Conservation (phyloP, 2,797 vertebrate genomes). For the Myoxocephalus aenaeus region DNA sequence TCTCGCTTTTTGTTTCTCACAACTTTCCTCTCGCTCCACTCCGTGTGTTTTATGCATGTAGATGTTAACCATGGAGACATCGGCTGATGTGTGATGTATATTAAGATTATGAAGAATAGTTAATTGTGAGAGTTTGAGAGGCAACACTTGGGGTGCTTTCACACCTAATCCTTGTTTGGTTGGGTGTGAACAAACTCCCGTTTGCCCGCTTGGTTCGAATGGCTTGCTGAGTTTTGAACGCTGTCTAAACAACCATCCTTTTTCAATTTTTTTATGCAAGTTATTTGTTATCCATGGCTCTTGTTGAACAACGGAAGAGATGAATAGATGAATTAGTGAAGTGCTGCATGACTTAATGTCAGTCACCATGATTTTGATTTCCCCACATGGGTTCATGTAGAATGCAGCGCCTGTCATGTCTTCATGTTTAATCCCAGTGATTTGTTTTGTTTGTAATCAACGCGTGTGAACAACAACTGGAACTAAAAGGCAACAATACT, state of each 20-base stretch:
- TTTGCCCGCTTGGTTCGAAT: background rate
- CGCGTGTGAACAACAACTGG: background rate
- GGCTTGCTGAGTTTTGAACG: background rate
- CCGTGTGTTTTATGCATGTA: background rate
- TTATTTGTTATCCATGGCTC: background rate
- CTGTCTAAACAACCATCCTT: background rate
- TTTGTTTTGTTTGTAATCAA: constrained; percentile 14
- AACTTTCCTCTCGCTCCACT: constrained; percentile 35
- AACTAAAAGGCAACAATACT: constrained; percentile 1
- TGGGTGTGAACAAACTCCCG: background rate
- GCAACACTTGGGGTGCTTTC: background rate
- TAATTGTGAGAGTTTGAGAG: constrained; percentile 1
- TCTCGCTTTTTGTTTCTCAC: constrained; percentile 47
- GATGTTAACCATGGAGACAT: background rate
- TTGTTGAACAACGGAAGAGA: background rate
- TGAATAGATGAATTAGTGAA: background rate
- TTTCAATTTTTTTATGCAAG: too few species aligned
- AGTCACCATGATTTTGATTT: background rate
- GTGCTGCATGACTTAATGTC: background rate
- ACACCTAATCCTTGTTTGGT: background rate
- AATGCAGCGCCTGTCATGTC: background rate
- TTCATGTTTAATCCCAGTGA: background rate
- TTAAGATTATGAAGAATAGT: background rate
- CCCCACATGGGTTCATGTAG: background rate
- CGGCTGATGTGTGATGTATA: background rate